Evolutionary conservation across 2,888 invertebrate species (phyloP), one percentile per base, ranked within the genome.

Genomic region (Epsilonema sp.): DNA sequence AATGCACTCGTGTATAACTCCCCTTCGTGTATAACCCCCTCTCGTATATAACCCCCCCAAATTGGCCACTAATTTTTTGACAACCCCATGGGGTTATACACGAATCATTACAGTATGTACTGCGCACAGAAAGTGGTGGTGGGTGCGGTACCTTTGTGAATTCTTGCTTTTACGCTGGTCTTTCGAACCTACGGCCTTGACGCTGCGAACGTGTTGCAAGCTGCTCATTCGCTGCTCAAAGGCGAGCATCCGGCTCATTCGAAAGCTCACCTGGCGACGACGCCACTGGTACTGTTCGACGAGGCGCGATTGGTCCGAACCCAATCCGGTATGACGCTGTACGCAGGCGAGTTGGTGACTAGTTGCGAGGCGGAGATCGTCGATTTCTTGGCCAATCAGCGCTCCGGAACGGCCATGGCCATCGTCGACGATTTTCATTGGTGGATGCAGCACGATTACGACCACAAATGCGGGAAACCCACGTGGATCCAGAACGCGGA

Each of bases 131-230:
- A n/a, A n/a, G n/a, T n/a, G n/a, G n/a, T n/a, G n/a, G n/a, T n/a
- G n/a, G n/a, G n/a, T n/a, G n/a, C n/a, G n/a, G n/a, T n/a, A n/a
- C n/a, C n/a, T n/a, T n/a, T n/a, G n/a, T n/a, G n/a, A n/a, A n/a
- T n/a, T n/a, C n/a, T 40, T 40, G n/a, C n/a, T n/a, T n/a, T 26
- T 19, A n/a, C 26, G 8, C n/a, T 42, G 3, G 42, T 42, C 3
- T 26, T 42, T 19, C 42, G 42, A 11, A 42, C 42, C 3, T 42
- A 26, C 42, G 42, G 42, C 3, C 26, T 42, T 5, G 42, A 42
- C 26, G 42, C 23, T 13, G 26, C 42, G 3, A 26, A 26, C 26
- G 42, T 26, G n/a, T 26, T 42, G 5, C 3, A 16, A 8, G 16
- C 31, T 31, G 16, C 31, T 16, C 8, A 31, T 8, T 31, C 16